Evolutionary conservation across 1,140 invertebrate genomes (phyloP), one percentile per base, ranked within the genome.

Genomic region (Brachystomella parvula): DNA sequence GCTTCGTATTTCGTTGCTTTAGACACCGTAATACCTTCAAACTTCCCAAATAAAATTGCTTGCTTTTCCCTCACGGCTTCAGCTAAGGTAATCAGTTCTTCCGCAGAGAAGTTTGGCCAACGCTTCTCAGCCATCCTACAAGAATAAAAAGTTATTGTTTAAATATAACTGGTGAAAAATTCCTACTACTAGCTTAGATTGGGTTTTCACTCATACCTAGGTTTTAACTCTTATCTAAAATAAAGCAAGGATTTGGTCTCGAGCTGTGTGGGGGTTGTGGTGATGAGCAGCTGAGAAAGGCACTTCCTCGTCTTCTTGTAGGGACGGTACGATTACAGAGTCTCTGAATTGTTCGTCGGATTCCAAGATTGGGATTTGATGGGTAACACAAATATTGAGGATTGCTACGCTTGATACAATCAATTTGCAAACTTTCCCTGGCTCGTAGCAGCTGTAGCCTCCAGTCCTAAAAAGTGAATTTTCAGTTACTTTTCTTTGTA

Each of bases 381-480:
- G 12, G 12, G 3, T 6, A 6, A 53, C 49, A 24, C 60, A 63
- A 9, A 67, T 57, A 49, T 67, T 67, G 28, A 63, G 65, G 2
- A 67, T n/a, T 2, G 47, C 61, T n/a, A 47, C 57, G 17, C 47
- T 57, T 24, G 35, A 6, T 3, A 63, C 53, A 15, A 67, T 63
- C 3, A 67, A 21, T 63, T 63, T 63, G 28, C 60, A 62, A 12
- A 30, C 53, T 49, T 67, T 67, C n/a, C 2, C 30, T 29, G 32
- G 9, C 2, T 35, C 2, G 33, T 67, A 67, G 60, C 49, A 57
- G 3, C 3, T 3, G 26, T 24, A 29, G 1, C 65, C 65, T 9
- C 65, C 65, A 57, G 65, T 35, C 24, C 65, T 67, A 58, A 62
- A 12, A 61, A 6, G 9, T 21, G 60, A 24, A n/a, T n/a, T n/a